Base-by-base conservation (phyloP, 1,140 invertebrate genomes). In the Cotesia chilonis region DNA sequence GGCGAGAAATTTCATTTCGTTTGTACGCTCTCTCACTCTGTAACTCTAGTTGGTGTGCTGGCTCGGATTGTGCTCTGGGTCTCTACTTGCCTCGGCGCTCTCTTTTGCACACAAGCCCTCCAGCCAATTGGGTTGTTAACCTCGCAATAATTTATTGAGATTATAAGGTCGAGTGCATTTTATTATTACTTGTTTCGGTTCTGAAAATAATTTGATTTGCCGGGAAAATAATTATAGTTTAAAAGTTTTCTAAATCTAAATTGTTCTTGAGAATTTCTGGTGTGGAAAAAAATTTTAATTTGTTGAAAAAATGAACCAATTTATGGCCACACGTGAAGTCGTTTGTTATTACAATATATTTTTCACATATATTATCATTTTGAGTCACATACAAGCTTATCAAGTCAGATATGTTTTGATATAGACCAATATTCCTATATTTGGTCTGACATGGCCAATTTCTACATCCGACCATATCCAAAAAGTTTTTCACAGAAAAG, bases 1-100 rank as follows among this genome's bases (percentile, higher is more conserved):
- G 63, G 51, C 61, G 70, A 71, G 70, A 71, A 71, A 71, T 71
- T 71, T 71, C 63, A 66, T 71, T 71, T 71, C 63, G 10, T 37
- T 71, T 54, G 41, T 47, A 47, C 51, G 47, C 20, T 66, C 17
- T 57, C 20, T 38, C 14, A 7, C 63, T 57, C 63, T 55, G 5
- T 38, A 9, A 55, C 60, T 47, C 41, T 47, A 47, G 41, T 17
- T 65, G n/a, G 17, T 14, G 38, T 37, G 35, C 6, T 67, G 51
- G 47, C 12, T 54, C 35, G 20, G 51, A 52, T 67, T 28, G 9
- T 9, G 51, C 17, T 37, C 35, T 12, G 28, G 10, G 10, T 12
- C 7, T 28, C 28, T 28, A 28, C 41, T 47, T 47, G 41, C 5
- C 10, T 6, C 4, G 6, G 10, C 41, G 6, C 14, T 68, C 35